Evolutionary conservation across 2,888 invertebrate species (phyloP).

Genomic region (Saturnia japonica): DNA sequence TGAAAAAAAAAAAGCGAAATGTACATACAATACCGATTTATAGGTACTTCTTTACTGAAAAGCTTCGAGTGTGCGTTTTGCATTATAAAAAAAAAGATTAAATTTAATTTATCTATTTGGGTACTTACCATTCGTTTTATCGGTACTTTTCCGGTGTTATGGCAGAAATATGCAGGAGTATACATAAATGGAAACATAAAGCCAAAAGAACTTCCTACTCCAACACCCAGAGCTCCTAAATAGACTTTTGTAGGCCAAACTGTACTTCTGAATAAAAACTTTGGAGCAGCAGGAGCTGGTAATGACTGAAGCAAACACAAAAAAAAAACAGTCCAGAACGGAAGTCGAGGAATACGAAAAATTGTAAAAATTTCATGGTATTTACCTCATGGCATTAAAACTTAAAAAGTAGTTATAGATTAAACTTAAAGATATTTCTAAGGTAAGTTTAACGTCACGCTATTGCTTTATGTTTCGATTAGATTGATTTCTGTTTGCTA

Average conservation of each 20-base stretch:
- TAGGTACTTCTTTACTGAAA: no score
- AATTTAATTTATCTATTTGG: not conserved
- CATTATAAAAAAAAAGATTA: no score
- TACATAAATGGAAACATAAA: conserved; percentile 55
- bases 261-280: conserved; percentile 15
- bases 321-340: not conserved
- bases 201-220: conserved; percentile 51
- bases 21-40: no score
- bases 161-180: conserved; percentile 59
- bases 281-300: conserved; percentile 13
- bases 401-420: no score
- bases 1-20: no score
- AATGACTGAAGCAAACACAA: not conserved
- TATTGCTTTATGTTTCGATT: not conserved
- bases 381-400: no score
- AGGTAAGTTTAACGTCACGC: no score
- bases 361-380: no score
- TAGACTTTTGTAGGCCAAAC: conserved; percentile 44
- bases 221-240: conserved; percentile 50
- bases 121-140: conserved; percentile 49
- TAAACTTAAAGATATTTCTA: no score
- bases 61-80: no score
- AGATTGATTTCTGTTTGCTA: not conserved
- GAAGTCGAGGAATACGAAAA: no score
- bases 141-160: conserved; percentile 55